Evolutionary conservation across 2,888 invertebrate species (phyloP).

Genomic region (Epinotia ramella): DNA sequence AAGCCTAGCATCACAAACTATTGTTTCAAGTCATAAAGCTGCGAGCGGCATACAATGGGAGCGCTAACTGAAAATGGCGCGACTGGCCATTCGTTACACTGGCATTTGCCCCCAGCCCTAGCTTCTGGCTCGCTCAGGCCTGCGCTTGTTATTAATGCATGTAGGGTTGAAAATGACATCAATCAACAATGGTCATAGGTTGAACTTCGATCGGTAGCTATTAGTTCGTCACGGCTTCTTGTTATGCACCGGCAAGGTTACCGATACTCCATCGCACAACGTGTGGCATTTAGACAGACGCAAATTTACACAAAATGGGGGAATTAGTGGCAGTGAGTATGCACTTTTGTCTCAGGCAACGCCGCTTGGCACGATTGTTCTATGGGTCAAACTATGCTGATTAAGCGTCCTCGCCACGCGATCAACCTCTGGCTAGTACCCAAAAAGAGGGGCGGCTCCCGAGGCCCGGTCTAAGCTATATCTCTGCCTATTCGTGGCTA

Average conservation of each 20-base stretch:
- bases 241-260: constrained; percentile 4
- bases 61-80: background rate
- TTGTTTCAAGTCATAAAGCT: constrained; percentile 11
- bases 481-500: too few relatives aligned
- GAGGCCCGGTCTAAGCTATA: too few relatives aligned
- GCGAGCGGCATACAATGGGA: constrained; percentile 16
- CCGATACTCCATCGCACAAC: background rate
- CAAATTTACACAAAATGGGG: too few relatives aligned
- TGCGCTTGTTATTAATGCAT: constrained; percentile 14
- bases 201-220: background rate
- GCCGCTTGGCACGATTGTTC: too few relatives aligned
- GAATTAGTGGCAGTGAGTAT: too few relatives aligned
- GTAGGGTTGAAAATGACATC: background rate
- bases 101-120: background rate
- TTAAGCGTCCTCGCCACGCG: too few relatives aligned
- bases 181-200: background rate
- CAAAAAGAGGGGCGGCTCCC: too few relatives aligned
- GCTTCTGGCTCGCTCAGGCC: background rate
- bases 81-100: constrained; percentile 9
- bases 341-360: too few relatives aligned
- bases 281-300: background rate
- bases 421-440: too few relatives aligned
- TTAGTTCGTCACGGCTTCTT: background rate
- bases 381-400: too few relatives aligned
- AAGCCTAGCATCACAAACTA: constrained; percentile 2